These are phyloP conservation scores for Megalonaias nervosa DNA, from an alignment of 1,140 invertebrate genomes.

Conservation along the genomic window DNA sequence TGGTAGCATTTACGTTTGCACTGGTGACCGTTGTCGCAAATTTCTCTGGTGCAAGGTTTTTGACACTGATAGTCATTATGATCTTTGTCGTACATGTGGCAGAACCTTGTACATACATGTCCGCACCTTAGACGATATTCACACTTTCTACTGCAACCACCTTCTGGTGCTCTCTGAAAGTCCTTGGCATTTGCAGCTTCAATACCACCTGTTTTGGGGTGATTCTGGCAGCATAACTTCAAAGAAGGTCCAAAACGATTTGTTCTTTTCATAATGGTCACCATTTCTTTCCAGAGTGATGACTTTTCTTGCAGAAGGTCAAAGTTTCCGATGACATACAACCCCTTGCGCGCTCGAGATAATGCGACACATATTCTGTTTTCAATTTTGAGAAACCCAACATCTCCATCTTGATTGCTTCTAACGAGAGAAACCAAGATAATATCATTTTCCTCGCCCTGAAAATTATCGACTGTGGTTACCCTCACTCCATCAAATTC, in stretches of 20 bases:
- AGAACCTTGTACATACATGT: constrained; percentile 62
- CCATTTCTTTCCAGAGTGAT: constrained; percentile 70
- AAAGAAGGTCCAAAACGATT: constrained; percentile 56
- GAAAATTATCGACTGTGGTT: constrained; percentile 81
- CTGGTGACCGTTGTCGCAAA: constrained; percentile 44
- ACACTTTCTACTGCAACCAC: constrained; percentile 69
- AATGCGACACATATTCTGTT: constrained; percentile 89
- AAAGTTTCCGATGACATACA: constrained; percentile 81
- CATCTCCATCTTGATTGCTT: constrained; percentile 76
- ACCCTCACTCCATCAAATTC: constrained; percentile 70
- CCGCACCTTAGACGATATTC: constrained; percentile 64
- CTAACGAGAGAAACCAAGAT: constrained; percentile 87
- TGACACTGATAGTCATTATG: constrained; percentile 62
- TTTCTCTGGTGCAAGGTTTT: constrained; percentile 60
- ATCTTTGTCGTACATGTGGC: constrained; percentile 62
- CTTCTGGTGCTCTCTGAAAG: constrained; percentile 69
- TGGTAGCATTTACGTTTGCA: constrained; percentile 54
- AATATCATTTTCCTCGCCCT: constrained; percentile 88
- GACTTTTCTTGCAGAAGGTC: constrained; percentile 71
- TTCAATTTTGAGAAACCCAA: constrained; percentile 84
- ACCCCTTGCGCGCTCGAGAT: constrained; percentile 83
- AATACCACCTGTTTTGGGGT: constrained; percentile 59
- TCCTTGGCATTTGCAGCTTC: constrained; percentile 53
- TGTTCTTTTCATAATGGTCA: constrained; percentile 38
- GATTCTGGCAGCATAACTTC: constrained; percentile 70